A percentile compares a stretch with the other conserved stretches of the same genome.
phyloP scores from a whole-genome alignment of 2,113 vertebrate species.

The Alosa alosa region DNA sequence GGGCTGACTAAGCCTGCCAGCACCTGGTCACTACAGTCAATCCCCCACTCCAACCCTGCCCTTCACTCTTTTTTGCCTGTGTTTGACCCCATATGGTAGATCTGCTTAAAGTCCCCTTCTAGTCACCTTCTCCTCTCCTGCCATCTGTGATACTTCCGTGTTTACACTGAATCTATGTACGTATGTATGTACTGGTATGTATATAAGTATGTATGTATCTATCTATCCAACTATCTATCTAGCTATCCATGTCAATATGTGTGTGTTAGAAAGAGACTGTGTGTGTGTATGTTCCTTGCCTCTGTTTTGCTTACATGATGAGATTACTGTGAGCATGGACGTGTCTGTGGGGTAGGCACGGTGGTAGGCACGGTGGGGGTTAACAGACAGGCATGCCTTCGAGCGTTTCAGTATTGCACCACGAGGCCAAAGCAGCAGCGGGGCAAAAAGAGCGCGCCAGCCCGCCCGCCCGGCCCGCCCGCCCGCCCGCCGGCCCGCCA shows the following conservation, averaged over 20 bases:
- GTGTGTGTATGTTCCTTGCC: background rate
- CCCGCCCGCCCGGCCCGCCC: background rate
- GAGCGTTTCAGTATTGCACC: background rate
- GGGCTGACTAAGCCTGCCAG: background rate
- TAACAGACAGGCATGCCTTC: constrained; percentile 15
- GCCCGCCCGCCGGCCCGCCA: background rate
- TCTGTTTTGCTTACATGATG: background rate
- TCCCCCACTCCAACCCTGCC: background rate
- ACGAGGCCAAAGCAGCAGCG: background rate
- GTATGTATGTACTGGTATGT: background rate
- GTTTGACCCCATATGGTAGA: background rate
- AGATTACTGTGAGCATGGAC: background rate
- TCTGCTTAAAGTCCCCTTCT: background rate
- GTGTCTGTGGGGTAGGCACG: background rate
- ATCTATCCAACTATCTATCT: background rate
- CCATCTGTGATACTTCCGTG: background rate
- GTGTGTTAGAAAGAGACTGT: background rate
- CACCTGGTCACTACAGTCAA: background rate
- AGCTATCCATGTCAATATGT: background rate
- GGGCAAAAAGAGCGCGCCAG: background rate
- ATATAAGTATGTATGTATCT: background rate
- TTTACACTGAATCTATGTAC: background rate
- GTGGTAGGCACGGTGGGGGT: background rate
- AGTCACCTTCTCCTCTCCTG: background rate
- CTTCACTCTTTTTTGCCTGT: background rate